A percentile compares a stretch with the other conserved stretches of the same genome.
phyloP scores from a whole-genome alignment of 2,113 vertebrate species.

The Addax nasomaculatus region DNA sequence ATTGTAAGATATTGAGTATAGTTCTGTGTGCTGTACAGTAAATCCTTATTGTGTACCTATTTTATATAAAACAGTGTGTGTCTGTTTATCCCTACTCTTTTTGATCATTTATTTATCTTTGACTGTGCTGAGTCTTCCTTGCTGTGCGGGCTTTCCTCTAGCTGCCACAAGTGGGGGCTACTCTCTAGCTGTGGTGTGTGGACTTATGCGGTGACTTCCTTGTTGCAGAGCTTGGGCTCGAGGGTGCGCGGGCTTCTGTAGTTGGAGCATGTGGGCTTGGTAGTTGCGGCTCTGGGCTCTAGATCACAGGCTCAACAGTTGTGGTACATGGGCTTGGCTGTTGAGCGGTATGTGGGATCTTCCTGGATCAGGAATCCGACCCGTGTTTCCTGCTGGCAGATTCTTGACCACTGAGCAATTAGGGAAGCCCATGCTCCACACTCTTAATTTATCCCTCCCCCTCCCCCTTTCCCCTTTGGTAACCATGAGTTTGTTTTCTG shows the following conservation, averaged over 20 bases:
- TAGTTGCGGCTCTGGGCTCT: background rate
- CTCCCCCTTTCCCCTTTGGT: background rate
- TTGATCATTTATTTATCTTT: background rate
- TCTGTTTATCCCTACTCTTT: background rate
- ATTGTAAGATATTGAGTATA: background rate
- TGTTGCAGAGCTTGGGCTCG: background rate
- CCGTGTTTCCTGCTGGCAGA: background rate
- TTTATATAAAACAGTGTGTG: background rate
- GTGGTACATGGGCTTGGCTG: background rate
- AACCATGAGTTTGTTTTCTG: background rate
- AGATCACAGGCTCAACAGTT: background rate
- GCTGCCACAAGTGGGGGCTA: rapidly evolving
- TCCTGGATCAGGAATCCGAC: background rate
- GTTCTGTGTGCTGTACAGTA: background rate
- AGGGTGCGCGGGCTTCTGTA: background rate
- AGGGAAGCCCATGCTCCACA: background rate
- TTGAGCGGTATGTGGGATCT: background rate
- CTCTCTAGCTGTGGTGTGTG: background rate
- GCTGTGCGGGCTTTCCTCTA: rapidly evolving
- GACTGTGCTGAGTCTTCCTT: background rate
- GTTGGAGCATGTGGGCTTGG: rapidly evolving
- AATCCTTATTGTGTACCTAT: background rate
- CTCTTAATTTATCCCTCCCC: background rate
- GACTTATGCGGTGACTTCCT: background rate
- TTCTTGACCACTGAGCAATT: background rate